A percentile compares a stretch with the other conserved stretches of the same genome.
Conservation (phyloP, 1,140 invertebrate species). For the Drosophila baimaii region DNA sequence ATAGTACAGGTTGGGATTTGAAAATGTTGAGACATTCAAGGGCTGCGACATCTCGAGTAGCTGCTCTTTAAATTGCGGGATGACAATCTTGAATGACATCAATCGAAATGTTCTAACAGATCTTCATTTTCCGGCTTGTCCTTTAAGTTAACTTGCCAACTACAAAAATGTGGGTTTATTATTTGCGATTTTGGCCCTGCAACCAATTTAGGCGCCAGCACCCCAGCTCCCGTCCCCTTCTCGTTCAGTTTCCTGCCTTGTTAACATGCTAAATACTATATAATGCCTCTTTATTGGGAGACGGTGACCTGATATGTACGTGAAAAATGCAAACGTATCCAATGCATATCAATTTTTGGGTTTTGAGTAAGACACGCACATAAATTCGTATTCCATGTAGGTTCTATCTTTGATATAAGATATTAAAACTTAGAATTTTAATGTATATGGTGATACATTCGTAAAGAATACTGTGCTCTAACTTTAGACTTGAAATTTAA, state of each 20-base stretch:
- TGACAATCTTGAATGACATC: not conserved
- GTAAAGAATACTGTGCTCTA: not conserved
- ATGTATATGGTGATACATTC: no score
- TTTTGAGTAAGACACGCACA: not conserved
- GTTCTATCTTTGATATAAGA: no score
- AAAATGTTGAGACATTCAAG: conserved; percentile 29
- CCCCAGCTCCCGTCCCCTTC: not conserved
- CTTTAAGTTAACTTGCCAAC: no score
- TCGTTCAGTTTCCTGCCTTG: conserved; percentile 53
- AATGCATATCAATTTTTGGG: not conserved
- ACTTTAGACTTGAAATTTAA: not conserved
- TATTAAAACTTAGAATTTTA: not conserved
- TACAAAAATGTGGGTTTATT: no score
- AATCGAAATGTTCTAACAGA: not conserved
- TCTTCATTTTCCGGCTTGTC: not conserved
- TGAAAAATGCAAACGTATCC: conserved; percentile 3
- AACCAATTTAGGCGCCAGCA: not conserved
- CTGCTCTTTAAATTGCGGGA: conserved; percentile 11
- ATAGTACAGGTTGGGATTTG: conserved; percentile 25
- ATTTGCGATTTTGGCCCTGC: conserved; percentile 40
- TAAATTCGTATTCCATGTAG: not conserved
- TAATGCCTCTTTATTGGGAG: conserved; percentile 67
- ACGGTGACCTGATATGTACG: conserved; percentile 2
- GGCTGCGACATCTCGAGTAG: conserved; percentile 35
- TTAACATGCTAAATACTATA: conserved; percentile 80